A percentile compares a stretch with the other conserved stretches of the same genome.
Conservation (phyloP, 2,113 vertebrate species). For the Tricholaema leucomelas region DNA sequence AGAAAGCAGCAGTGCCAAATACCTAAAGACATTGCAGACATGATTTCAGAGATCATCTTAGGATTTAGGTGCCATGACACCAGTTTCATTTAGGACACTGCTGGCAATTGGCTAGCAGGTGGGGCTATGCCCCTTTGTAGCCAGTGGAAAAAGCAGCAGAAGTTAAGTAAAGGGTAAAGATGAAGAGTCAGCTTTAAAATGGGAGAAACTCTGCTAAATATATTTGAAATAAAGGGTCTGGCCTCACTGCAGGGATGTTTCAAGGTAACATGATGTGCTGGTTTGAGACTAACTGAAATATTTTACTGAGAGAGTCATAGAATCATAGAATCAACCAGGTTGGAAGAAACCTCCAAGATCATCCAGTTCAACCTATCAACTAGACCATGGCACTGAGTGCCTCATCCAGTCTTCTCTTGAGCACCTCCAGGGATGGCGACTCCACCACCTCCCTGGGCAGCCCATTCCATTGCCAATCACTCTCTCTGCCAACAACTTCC, state of each 20-base stretch:
- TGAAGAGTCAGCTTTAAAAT: neutral
- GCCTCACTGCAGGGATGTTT: neutral
- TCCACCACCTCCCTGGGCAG: too few relatives aligned
- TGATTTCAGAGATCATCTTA: conserved; percentile 58
- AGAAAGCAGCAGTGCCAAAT: conserved; percentile 8
- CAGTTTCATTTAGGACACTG: conserved; percentile 2
- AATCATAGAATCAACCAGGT: too few relatives aligned
- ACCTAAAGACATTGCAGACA: conserved; percentile 16
- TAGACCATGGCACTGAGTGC: too few relatives aligned
- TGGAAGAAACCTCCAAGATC: too few relatives aligned
- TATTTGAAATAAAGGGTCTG: neutral
- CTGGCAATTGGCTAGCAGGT: conserved; percentile 24
- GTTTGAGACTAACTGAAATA: too few relatives aligned
- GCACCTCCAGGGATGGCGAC: too few relatives aligned
- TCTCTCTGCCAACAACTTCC: too few relatives aligned
- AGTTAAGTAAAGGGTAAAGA: neutral
- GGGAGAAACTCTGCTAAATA: neutral
- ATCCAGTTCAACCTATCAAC: too few relatives aligned
- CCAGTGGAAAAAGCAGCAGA: neutral
- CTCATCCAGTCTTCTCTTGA: too few relatives aligned
- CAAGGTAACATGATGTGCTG: neutral
- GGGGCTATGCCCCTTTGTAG: neutral
- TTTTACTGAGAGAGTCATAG: too few relatives aligned
- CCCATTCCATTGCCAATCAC: too few relatives aligned
- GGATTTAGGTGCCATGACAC: conserved; percentile 44